Percentiles rank a stretch among this genome's conserved stretches.
These are phyloP conservation scores for Cephus runcator DNA, from an alignment of 2,888 invertebrate species.

Conservation along the genomic window DNA sequence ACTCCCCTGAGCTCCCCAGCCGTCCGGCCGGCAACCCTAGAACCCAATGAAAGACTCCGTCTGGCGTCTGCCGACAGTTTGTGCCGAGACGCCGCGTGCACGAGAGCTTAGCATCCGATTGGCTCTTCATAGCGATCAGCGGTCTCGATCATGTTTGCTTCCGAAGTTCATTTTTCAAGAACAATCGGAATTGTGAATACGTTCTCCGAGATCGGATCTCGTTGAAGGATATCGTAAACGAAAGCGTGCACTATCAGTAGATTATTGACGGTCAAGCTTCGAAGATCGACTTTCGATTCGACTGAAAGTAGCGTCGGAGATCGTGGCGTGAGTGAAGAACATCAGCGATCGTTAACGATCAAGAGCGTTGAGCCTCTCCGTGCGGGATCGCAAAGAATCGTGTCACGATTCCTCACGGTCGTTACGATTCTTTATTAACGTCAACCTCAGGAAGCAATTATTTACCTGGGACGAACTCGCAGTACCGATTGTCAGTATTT, in stretches of 20 bases:
- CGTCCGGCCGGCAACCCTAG: constrained; percentile 21
- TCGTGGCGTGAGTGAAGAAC: background rate
- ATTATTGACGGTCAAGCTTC: background rate
- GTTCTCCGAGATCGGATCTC: background rate
- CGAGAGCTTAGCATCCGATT: background rate
- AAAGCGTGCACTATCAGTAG: background rate
- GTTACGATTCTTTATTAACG: background rate
- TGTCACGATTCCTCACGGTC: background rate
- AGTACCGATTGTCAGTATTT: background rate
- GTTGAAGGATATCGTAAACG: background rate
- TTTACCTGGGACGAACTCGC: background rate
- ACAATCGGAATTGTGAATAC: background rate
- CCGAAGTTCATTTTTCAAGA: background rate
- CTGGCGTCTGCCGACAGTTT: constrained; percentile 40
- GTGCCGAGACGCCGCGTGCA: constrained; percentile 37
- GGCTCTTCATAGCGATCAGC: background rate
- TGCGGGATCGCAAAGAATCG: background rate
- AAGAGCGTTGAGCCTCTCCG: background rate
- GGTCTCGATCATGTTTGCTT: background rate
- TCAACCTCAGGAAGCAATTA: background rate
- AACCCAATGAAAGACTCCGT: constrained; percentile 34
- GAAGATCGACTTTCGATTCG: background rate
- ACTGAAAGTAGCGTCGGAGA: background rate
- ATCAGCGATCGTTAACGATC: background rate
- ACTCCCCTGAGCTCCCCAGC: constrained; percentile 26